These are phyloP conservation scores for Drosophila erecta DNA, from an alignment of 1,140 invertebrate species.

Conservation along the genomic window DNA sequence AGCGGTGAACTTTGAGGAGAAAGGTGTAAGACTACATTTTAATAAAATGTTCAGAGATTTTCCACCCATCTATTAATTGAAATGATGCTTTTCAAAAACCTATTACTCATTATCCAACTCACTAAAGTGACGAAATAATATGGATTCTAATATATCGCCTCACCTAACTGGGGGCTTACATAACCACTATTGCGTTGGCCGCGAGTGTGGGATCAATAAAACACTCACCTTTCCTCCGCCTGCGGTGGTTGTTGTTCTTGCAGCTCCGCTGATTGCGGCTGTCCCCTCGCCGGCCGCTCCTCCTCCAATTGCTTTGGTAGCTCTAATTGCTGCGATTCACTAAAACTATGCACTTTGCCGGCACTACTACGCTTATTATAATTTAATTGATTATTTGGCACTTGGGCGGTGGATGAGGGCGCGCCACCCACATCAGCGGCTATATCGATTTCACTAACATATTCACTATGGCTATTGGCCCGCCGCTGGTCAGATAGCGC, in stretches of 20 bases:
- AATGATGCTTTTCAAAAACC: too few species aligned
- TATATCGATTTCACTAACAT: slow-evolving; percentile 53
- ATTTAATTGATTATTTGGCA: slow-evolving; percentile 77
- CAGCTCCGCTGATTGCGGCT: background rate
- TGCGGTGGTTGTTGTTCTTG: slow-evolving; percentile 11
- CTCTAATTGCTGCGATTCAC: slow-evolving; percentile 47
- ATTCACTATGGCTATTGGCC: slow-evolving; percentile 69
- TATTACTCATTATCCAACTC: too few species aligned
- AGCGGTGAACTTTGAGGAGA: background rate
- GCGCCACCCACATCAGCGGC: slow-evolving; percentile 30
- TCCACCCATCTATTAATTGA: too few species aligned
- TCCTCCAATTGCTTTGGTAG: slow-evolving; percentile 18
- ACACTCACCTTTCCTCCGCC: slow-evolving; percentile 47
- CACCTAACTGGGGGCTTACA: too few species aligned
- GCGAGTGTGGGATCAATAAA: slow-evolving; percentile 26
- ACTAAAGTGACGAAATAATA: too few species aligned
- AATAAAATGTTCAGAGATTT: too few species aligned
- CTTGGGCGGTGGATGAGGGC: slow-evolving; percentile 46
- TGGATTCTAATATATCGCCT: too few species aligned
- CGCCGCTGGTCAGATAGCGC: slow-evolving; percentile 7
- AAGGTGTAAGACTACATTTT: background rate
- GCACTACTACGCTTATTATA: slow-evolving; percentile 32
- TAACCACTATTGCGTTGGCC: slow-evolving; percentile 1
- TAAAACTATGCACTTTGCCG: slow-evolving; percentile 33
- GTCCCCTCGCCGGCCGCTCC: background rate